phyloP scores from a whole-genome alignment of 2,888 invertebrate species.

The Sepioteuthis lessoniana region DNA sequence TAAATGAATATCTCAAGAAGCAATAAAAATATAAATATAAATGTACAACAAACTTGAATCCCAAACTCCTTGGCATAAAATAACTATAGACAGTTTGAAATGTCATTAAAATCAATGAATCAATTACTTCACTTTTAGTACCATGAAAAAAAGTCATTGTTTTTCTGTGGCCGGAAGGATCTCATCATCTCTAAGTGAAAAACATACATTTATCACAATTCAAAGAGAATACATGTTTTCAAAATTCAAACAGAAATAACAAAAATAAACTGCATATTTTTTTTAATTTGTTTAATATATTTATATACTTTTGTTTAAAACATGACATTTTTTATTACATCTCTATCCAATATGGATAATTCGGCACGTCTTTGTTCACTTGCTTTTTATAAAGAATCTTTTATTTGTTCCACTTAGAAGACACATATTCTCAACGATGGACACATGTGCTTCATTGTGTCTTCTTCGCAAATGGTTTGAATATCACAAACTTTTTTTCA shows the following conservation, averaged over 20 bases:
- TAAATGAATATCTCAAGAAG: no score
- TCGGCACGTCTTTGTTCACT: conserved; percentile 1
- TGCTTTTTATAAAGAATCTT: neutral
- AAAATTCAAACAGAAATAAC: neutral
- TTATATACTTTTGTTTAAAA: conserved; percentile 23
- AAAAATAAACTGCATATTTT: neutral
- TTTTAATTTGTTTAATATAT: neutral
- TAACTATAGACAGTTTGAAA: no score
- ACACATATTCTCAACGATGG: neutral
- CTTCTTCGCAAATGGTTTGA: neutral
- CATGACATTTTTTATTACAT: conserved; percentile 17
- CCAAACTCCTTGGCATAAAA: no score
- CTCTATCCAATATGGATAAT: conserved; percentile 47
- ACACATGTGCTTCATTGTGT: neutral
- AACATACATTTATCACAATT: neutral
- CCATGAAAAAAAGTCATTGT: no score
- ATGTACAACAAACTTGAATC: no score
- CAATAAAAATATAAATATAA: no score
- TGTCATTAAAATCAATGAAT: no score
- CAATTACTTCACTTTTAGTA: no score
- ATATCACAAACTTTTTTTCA: neutral
- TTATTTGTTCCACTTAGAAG: neutral
- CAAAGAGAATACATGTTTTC: neutral
- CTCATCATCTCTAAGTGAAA: no score
- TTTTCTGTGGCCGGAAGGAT: no score